Base-by-base conservation (phyloP, 2,888 invertebrate genomes). In the Nymphalis c-album region DNA sequence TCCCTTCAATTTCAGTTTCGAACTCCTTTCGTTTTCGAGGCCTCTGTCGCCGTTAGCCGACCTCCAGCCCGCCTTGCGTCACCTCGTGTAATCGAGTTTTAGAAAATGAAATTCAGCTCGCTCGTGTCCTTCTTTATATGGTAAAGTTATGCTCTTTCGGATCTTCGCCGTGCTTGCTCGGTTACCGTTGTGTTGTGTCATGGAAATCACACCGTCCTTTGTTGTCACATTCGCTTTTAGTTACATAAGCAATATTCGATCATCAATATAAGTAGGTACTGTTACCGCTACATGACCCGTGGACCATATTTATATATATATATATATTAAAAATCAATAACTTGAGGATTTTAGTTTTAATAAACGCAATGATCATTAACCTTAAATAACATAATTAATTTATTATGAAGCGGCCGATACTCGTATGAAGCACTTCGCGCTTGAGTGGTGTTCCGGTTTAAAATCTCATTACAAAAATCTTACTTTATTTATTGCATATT, bases 71-170 rank as follows among this genome's bases (percentile, higher is more conserved):
- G 76, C 76, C 78, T 84, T 86, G 85, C 88, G 89, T 90, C 88
- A 88, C 86, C 85, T 85, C 79, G 76, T 80, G 85, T 88, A 86
- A 90, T 90, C 90, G 90, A 85, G 88, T 88, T 91, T 91, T 91
- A 91, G 91, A 91, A 91, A 91, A 90, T 90, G 91, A 91, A 91
- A 91, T 88, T 90, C 88, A 87, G 87, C 80, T 75, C 83, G 81
- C 78, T 83, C 84, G 78, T 77, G 87, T 85, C 85, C 86, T 85
- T 84, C 88, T 87, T 86, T 88, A 88, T 87, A 86, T 85, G 87
- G 87, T 70, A 71, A 79, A 80, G 80, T 85, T 86, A 85, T 86
- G 83, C 81, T 85, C 80, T 84, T 84, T 84, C 81, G 80, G 77
- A 74, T 76, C 78, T 69, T 66, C 67, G 60, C 40, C 40, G 46